Evolutionary conservation across 2,797 vertebrate species (phyloP), one percentile per base, ranked within the genome.

Genomic region (Cossypha caffra): DNA sequence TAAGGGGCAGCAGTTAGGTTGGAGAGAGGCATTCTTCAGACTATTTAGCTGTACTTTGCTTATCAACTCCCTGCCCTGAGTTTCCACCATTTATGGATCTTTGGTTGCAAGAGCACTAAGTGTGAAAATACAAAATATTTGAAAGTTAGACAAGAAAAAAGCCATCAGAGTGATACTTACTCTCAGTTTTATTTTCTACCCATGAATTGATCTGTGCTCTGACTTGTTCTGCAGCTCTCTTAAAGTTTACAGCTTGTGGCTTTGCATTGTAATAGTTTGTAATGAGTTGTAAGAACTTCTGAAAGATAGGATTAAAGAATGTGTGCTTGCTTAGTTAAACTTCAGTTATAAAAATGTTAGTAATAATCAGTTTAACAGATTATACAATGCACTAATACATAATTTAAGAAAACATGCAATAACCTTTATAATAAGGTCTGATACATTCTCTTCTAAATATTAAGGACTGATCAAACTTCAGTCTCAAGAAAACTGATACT

Each of bases 151-250:
- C 7, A 64, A 92, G 28, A 33, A 71, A 88, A 85, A 88, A 67
- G 5, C 5, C 24, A 17, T 54, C 16, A 28, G 24, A 40, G 7
- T 52, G 29, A 14, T 77, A 91, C 91, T 93, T 87, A 99, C 99
- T 97, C 94, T 98, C 96, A 17, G 99, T 99, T 90, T 98, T 47
- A 11, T 89, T 96, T 97, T 98, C 98, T 94, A 99, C 98, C 99
- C 99, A 99, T 5, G 10, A 95, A 94, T 99, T 99, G 93, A 99
- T 99, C 55, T 98, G 96, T 71, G 92, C 33, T 85, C 99, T 98
- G 57, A 96, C 98, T 25, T 86, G 88, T 75, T 98, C 98, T 26
- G 94, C 64, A 59, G 72, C 94, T 18, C 3, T 38, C 12, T 18
- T 38, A 59, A 99, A 99, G 95, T 99, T 98, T 90, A 98, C 98